A percentile compares a stretch with the other conserved stretches of the same genome.
Evolutionary conservation across 30 jellyfish, hydroid and myxozoan genomes (phyloP).

Genomic region (Cassiopea xamachana): DNA sequence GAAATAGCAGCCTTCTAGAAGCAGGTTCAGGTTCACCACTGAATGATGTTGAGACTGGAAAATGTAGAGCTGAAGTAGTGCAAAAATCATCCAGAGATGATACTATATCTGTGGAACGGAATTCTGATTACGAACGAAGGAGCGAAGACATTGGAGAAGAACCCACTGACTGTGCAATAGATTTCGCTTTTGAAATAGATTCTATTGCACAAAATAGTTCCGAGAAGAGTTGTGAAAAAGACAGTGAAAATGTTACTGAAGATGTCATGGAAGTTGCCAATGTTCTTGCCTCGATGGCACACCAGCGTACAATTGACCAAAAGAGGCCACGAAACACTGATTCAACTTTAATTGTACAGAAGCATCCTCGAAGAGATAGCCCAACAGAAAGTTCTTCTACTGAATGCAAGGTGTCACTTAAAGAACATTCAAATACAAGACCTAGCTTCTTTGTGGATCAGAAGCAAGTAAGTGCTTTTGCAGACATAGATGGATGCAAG

Average conservation of each 20-base stretch:
- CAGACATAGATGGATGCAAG: not conserved
- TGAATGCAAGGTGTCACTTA: not conserved
- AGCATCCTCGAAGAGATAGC: slow-evolving; percentile 15
- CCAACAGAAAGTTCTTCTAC: not conserved
- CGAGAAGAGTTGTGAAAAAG: not conserved
- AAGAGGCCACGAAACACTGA: slow-evolving; percentile 1
- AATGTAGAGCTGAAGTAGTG: not conserved
- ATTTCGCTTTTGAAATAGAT: not conserved
- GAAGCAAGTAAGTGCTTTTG: not conserved
- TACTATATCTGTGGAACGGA: not conserved
- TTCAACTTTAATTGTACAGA: not conserved
- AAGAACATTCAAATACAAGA: not conserved
- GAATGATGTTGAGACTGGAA: not conserved
- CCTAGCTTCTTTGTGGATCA: not conserved
- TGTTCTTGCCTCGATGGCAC: slow-evolving; percentile 66
- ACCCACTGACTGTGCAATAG: not conserved
- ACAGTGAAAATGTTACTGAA: slow-evolving; percentile 7
- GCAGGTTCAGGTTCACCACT: not conserved
- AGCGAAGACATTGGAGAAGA: not conserved
- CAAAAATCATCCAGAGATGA: not conserved
- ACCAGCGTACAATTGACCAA: slow-evolving; percentile 41
- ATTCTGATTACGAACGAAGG: not conserved
- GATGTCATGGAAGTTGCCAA: slow-evolving; percentile 64
- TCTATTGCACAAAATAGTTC: not conserved
- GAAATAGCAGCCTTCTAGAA: not conserved